These are phyloP conservation scores for Polyploca ridens DNA, from an alignment of 2,888 invertebrate species.

Conservation along the genomic window DNA sequence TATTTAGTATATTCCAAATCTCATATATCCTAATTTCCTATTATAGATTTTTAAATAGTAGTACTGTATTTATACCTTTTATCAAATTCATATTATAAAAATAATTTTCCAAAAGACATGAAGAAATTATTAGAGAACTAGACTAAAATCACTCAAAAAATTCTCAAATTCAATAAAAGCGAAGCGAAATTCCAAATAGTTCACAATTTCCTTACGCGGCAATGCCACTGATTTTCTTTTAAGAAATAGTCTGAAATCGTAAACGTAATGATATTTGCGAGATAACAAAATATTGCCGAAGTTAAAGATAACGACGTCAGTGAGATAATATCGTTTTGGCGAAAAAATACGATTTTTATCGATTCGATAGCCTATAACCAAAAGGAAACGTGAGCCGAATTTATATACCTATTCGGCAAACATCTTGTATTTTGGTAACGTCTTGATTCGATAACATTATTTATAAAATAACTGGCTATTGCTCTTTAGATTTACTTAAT, in stretches of 20 bases:
- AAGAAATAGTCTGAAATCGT: not conserved
- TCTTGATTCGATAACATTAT: constrained; percentile 2
- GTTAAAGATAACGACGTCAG: constrained; percentile 1
- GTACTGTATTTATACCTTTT: too few species aligned
- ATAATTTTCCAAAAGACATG: too few species aligned
- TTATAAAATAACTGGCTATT: not conserved
- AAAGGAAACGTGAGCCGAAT: not conserved
- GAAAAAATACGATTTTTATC: constrained; percentile 3
- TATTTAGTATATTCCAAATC: too few species aligned
- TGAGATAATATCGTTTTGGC: not conserved
- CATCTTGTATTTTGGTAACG: not conserved
- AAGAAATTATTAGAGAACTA: too few species aligned
- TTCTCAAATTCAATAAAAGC: too few species aligned
- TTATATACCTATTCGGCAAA: not conserved
- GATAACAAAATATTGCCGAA: not conserved
- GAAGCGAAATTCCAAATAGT: too few species aligned
- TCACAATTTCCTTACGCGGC: too few species aligned
- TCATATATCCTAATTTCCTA: too few species aligned
- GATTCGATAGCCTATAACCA: not conserved
- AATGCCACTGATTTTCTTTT: too few species aligned
- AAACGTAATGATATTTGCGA: not conserved
- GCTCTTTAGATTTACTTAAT: not conserved
- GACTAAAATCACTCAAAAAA: too few species aligned
- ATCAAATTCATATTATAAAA: too few species aligned
- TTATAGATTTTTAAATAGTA: too few species aligned